phyloP scores from a whole-genome alignment of 1,140 invertebrate genomes.

The Drosophila orosa region DNA sequence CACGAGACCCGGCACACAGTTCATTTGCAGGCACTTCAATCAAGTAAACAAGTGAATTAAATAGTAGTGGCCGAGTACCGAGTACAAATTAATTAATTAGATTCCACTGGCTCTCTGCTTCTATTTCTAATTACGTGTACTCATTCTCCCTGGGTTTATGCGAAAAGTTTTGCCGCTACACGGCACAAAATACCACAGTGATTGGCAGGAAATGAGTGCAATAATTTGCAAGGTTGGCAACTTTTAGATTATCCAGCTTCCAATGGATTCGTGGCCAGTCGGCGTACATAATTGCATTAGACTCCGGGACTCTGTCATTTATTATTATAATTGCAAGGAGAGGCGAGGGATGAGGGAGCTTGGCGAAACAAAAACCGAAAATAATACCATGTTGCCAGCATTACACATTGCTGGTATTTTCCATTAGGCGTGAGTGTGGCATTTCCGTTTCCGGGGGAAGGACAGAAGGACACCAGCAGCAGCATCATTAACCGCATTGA shows the following conservation, averaged over 20 bases:
- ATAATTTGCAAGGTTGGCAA: slow-evolving; percentile 43
- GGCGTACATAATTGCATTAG: slow-evolving; percentile 37
- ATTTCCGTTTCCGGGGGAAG: slow-evolving; percentile 49
- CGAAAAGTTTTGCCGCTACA: slow-evolving; percentile 27
- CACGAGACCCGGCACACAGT: not conserved
- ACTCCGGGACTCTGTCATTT: slow-evolving; percentile 51
- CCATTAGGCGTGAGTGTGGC: slow-evolving; percentile 15
- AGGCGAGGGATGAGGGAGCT: not conserved
- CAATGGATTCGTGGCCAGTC: slow-evolving; percentile 19
- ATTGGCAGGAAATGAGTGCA: slow-evolving; percentile 42
- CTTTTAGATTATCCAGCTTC: slow-evolving; percentile 1
- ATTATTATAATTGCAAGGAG: slow-evolving; percentile 70
- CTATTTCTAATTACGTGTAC: slow-evolving; percentile 15
- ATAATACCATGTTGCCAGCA: slow-evolving; percentile 28
- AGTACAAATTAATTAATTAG: slow-evolving; percentile 43
- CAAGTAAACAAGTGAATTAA: slow-evolving; percentile 36
- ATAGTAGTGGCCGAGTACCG: slow-evolving; percentile 15
- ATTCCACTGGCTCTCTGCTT: slow-evolving; percentile 3
- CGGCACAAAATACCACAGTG: slow-evolving; percentile 10
- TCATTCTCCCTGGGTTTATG: not conserved
- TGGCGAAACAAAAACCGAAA: slow-evolving; percentile 25
- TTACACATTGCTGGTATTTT: slow-evolving; percentile 13
- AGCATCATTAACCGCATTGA: slow-evolving; percentile 70
- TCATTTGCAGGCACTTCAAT: slow-evolving; percentile 21
- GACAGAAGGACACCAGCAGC: not conserved